A percentile compares a stretch with the other conserved stretches of the same genome.
phyloP scores from a whole-genome alignment of 2,888 invertebrate species.

The Mimachlamys varia region DNA sequence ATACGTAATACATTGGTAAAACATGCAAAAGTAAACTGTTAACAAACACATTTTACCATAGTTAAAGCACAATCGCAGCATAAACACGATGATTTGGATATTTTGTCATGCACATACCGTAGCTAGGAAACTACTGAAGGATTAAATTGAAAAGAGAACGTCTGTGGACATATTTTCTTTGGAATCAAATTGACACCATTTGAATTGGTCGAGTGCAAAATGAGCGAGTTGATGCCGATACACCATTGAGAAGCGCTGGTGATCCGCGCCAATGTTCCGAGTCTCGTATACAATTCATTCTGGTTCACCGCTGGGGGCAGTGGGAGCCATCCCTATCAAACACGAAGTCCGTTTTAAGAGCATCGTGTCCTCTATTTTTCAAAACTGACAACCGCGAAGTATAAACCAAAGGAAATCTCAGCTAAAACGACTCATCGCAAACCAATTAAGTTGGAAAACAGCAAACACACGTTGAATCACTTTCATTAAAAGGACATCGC shows the following conservation, averaged over 20 bases:
- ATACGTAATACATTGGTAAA: background rate
- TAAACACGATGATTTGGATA: background rate
- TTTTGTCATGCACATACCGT: background rate
- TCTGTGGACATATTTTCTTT: background rate
- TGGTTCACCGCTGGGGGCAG: background rate
- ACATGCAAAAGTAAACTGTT: background rate
- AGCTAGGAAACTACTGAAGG: background rate
- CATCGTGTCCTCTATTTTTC: slow-evolving; percentile 1
- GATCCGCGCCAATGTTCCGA: background rate
- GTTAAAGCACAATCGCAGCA: background rate
- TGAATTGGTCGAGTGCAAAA: slow-evolving; percentile 32
- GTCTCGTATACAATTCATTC: background rate
- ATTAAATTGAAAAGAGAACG: slow-evolving; percentile 18
- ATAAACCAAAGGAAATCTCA: slow-evolving; percentile 11
- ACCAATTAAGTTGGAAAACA: background rate
- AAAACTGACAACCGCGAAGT: slow-evolving; percentile 36
- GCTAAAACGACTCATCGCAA: background rate
- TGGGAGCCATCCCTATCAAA: background rate
- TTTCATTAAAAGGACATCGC: slow-evolving; percentile 28
- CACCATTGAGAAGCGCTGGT: background rate
- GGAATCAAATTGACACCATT: slow-evolving; percentile 21
- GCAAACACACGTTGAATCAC: slow-evolving; percentile 25
- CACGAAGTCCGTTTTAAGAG: slow-evolving; percentile 17
- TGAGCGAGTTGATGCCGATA: slow-evolving; percentile 8
- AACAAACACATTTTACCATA: background rate